Percentiles rank a stretch among this genome's conserved stretches.
phyloP scores from a whole-genome alignment of 2,797 vertebrate genomes.

The Rhinatrema bivittatum region DNA sequence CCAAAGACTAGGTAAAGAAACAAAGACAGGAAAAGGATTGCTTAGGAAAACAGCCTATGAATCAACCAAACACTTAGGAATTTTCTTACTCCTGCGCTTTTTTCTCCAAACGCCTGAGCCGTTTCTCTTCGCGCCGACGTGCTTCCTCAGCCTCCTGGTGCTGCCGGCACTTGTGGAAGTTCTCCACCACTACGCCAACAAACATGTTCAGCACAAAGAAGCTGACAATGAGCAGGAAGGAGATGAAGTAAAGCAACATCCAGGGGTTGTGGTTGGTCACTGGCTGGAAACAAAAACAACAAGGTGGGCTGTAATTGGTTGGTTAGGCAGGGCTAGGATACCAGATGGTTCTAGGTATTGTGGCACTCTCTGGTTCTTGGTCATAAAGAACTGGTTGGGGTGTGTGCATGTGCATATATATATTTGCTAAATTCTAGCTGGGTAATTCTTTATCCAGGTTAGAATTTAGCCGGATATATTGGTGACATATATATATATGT shows the following conservation, averaged over 20 bases:
- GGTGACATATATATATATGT: too few relatives aligned
- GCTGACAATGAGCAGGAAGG: slow-evolving; percentile 84
- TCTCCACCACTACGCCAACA: slow-evolving; percentile 83
- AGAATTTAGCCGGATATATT: too few relatives aligned
- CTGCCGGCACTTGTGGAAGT: slow-evolving; percentile 84
- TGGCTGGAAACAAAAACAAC: slow-evolving; percentile 37
- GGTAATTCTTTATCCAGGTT: too few relatives aligned
- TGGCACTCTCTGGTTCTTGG: too few relatives aligned
- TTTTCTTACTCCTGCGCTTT: slow-evolving; percentile 87
- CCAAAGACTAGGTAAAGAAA: too few relatives aligned
- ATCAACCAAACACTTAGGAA: slow-evolving; percentile 47
- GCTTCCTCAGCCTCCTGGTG: slow-evolving; percentile 74
- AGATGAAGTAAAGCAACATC: slow-evolving; percentile 89
- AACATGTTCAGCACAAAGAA: slow-evolving; percentile 91
- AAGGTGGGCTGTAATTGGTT: not conserved
- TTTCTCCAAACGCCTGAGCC: slow-evolving; percentile 83
- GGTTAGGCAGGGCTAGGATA: not conserved
- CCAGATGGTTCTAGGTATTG: slow-evolving; percentile 4
- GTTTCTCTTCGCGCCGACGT: slow-evolving; percentile 68
- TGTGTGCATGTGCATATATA: too few relatives aligned
- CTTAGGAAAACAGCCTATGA: slow-evolving; percentile 42
- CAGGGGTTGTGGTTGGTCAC: slow-evolving; percentile 77
- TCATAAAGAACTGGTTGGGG: too few relatives aligned
- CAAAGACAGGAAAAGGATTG: slow-evolving; percentile 34
- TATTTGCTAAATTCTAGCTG: too few relatives aligned